These are phyloP conservation scores for Drosophila ustulata DNA, from an alignment of 2,888 invertebrate genomes.

Conservation along the genomic window DNA sequence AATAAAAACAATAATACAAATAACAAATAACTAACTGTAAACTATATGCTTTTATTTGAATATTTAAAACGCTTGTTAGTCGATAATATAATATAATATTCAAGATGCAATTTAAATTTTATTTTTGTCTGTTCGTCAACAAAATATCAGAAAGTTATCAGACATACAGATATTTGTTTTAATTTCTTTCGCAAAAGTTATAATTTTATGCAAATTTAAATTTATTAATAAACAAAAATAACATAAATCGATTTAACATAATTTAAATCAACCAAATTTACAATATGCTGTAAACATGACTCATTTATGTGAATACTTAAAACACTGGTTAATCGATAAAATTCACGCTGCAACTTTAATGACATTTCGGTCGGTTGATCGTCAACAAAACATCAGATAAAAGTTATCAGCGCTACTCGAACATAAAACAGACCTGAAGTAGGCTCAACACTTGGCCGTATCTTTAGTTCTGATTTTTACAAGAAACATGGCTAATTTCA, in stretches of 20 bases:
- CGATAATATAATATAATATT: too few relatives aligned
- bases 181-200: not conserved
- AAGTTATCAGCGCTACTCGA: not conserved
- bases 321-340: not conserved
- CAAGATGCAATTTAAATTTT: too few relatives aligned
- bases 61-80: too few relatives aligned
- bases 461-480: not conserved
- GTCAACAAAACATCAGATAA: not conserved
- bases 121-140: too few relatives aligned
- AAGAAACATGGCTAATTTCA: conserved; percentile 2
- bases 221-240: not conserved
- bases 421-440: not conserved
- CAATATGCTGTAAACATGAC: not conserved
- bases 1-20: too few relatives aligned
- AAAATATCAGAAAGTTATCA: too few relatives aligned
- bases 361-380: not conserved
- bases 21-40: too few relatives aligned
- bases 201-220: not conserved
- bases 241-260: not conserved
- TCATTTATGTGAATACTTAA: not conserved
- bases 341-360: not conserved
- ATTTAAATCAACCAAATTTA: too few relatives aligned
- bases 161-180: not conserved
- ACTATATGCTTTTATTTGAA: too few relatives aligned
- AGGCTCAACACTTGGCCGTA: not conserved